Evolutionary conservation across 2,888 invertebrate species (phyloP).

Genomic region (Orthosia gothica): DNA sequence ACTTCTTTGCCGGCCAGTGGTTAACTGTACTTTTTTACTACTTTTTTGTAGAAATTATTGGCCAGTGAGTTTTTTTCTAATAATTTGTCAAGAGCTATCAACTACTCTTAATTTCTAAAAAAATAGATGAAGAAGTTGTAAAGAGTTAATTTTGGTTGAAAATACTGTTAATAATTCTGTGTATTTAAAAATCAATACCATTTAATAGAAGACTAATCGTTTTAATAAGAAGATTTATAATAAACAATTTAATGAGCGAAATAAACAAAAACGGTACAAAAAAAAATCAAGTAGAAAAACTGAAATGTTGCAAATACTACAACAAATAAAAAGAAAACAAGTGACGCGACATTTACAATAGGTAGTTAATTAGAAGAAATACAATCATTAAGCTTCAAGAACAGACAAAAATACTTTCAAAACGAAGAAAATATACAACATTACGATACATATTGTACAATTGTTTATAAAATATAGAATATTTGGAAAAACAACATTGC

Average conservation of each 20-base stretch:
- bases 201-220: not conserved
- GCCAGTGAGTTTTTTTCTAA: not conserved
- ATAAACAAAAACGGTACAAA: not conserved
- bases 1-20: not conserved
- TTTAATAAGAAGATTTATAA: not conserved
- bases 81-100: not conserved
- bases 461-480: conserved; percentile 15
- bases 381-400: conserved; percentile 12
- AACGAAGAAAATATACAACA: conserved; percentile 9
- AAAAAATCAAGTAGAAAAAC: not conserved
- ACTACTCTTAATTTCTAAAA: too few species aligned
- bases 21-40: not conserved
- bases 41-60: not conserved
- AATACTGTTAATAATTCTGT: not conserved
- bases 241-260: not conserved
- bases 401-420: not conserved
- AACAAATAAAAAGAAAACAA: conserved; percentile 26
- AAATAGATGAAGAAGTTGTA: too few species aligned
- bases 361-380: conserved; percentile 5
- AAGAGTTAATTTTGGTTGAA: not conserved
- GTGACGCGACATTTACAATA: conserved; percentile 25
- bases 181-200: conserved; percentile 4
- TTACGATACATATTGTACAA: not conserved
- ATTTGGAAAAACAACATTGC: conserved; percentile 50
- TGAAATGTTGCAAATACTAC: not conserved